These are phyloP conservation scores for Sparidentex hasta DNA, from an alignment of 2,797 vertebrate genomes.

Conservation along the genomic window DNA sequence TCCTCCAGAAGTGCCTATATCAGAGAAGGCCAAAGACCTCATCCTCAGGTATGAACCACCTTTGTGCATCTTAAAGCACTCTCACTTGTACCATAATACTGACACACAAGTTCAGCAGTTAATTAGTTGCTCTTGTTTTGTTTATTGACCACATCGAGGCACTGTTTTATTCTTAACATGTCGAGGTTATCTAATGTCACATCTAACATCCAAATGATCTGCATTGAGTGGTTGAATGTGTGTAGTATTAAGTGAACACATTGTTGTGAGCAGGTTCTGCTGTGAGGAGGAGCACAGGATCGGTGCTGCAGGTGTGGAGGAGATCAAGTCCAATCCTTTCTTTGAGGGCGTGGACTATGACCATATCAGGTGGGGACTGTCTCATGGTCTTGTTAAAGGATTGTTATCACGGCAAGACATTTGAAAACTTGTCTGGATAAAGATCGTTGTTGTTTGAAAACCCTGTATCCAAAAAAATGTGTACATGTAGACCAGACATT, in stretches of 20 bases:
- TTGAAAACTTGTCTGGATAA: background rate
- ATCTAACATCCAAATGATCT: background rate
- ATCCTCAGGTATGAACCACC: slow-evolving; percentile 90
- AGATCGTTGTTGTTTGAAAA: too few species aligned
- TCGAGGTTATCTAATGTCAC: background rate
- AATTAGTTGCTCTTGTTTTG: background rate
- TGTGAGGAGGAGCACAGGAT: slow-evolving; percentile 97
- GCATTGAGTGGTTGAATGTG: background rate
- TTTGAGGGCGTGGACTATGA: slow-evolving; percentile 99
- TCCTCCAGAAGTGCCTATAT: slow-evolving; percentile 98
- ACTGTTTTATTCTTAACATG: background rate
- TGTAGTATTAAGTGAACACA: background rate
- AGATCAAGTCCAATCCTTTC: slow-evolving; percentile 96
- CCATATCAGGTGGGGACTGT: slow-evolving; percentile 92
- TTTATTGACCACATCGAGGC: background rate
- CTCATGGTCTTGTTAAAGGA: background rate
- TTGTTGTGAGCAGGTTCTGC: slow-evolving; percentile 90
- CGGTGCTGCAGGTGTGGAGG: slow-evolving; percentile 92
- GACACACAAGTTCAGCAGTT: background rate
- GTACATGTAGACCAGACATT: background rate
- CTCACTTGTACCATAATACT: background rate
- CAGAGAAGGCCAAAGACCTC: slow-evolving; percentile 98
- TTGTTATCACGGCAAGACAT: background rate
- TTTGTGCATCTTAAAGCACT: background rate
- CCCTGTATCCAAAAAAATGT: too few species aligned